Conservation (phyloP, 2,888 invertebrate genomes). For the Blastobasis adustella region DNA sequence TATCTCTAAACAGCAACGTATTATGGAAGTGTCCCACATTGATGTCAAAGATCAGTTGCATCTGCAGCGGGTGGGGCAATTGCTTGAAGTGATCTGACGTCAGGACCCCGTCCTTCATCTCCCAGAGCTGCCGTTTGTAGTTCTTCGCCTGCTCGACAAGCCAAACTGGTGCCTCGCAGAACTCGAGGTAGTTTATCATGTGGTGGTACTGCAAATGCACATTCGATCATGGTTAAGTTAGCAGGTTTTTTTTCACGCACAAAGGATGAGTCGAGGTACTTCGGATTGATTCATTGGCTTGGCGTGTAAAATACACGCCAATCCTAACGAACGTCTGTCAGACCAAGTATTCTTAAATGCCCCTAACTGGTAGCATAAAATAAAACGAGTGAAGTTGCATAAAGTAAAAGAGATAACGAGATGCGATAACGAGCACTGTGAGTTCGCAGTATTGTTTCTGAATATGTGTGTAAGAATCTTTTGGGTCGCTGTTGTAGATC, state of each 20-base stretch:
- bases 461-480: too few species aligned
- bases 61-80: conserved; percentile 51
- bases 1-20: conserved; percentile 49
- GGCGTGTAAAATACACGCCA: too few species aligned
- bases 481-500: too few species aligned
- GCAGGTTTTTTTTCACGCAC: background rate
- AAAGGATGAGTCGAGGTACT: too few species aligned
- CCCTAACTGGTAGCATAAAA: too few species aligned
- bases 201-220: conserved; percentile 46
- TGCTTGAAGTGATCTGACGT: conserved; percentile 39
- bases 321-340: too few species aligned
- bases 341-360: too few species aligned
- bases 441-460: too few species aligned
- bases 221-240: background rate
- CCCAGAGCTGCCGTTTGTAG: conserved; percentile 54
- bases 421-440: too few species aligned
- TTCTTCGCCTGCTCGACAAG: conserved; percentile 44
- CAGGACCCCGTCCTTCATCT: conserved; percentile 57
- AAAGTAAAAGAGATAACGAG: too few species aligned
- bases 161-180: conserved; percentile 37
- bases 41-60: conserved; percentile 65
- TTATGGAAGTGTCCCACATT: conserved; percentile 58
- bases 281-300: too few species aligned
- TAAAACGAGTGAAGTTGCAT: too few species aligned
- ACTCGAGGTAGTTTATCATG: conserved; percentile 47